These are phyloP conservation scores for Esox masquinongy DNA, from an alignment of 2,797 vertebrate species.

Conservation along the genomic window DNA sequence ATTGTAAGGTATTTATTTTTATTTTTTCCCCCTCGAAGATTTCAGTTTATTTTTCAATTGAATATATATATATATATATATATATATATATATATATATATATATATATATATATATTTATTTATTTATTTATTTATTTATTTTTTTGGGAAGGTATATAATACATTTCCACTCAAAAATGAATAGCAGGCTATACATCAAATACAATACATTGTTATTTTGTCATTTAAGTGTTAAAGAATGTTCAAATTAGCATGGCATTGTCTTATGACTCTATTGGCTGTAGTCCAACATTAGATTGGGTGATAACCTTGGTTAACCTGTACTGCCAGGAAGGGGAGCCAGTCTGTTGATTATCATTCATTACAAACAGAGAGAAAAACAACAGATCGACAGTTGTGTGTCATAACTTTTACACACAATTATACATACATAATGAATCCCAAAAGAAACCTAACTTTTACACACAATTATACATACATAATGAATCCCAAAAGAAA, in stretches of 20 bases:
- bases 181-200: no score
- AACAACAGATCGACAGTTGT: neutral
- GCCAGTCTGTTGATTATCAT: neutral
- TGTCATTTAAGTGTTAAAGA: neutral
- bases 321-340: neutral
- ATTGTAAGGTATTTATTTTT: no score
- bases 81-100: no score
- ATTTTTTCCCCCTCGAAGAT: no score
- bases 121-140: no score
- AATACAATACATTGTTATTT: neutral
- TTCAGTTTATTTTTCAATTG: no score
- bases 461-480: neutral
- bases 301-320: neutral
- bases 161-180: no score
- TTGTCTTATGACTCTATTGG: neutral
- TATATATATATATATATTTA: no score
- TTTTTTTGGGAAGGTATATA: no score
- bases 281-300: neutral
- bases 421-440: neutral
- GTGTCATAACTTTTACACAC: neutral
- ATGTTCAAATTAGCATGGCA: neutral
- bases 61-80: no score
- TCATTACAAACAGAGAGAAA: neutral
- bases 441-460: neutral
- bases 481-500: neutral